Percentiles rank a stretch among this genome's conserved stretches.
Evolutionary conservation across 2,888 invertebrate species (phyloP).

Genomic region (Ophion costatus): DNA sequence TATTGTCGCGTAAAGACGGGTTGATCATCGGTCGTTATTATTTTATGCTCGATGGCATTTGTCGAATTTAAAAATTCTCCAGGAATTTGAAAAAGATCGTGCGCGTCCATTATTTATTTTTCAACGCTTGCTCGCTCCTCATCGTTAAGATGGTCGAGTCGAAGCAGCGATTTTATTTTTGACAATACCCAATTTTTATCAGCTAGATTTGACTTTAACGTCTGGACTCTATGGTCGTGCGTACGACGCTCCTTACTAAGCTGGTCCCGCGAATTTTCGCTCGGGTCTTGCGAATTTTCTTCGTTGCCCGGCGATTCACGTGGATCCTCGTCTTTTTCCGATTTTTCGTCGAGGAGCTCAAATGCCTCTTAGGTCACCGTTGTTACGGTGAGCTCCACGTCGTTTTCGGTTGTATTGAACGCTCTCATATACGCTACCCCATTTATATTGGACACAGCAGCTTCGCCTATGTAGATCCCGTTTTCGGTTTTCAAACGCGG

Average conservation of each 20-base stretch:
- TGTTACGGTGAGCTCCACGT: constrained; percentile 32
- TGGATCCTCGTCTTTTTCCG: neutral
- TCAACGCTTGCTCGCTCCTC: constrained; percentile 6
- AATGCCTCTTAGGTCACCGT: constrained; percentile 33
- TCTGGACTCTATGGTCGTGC: neutral
- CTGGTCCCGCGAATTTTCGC: neutral
- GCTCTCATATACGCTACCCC: constrained; percentile 36
- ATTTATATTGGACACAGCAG: constrained; percentile 9
- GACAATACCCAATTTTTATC: too few relatives aligned
- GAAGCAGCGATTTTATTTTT: constrained; percentile 18
- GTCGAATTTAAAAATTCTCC: constrained; percentile 22
- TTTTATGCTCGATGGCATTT: constrained; percentile 38
- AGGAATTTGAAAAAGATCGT: constrained; percentile 26
- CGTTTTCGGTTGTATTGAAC: constrained; percentile 22
- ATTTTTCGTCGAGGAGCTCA: constrained; percentile 2
- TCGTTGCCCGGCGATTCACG: neutral
- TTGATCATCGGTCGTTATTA: constrained; percentile 28
- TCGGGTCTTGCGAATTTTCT: neutral
- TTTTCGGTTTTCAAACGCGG: constrained; percentile 1
- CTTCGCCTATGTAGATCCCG: constrained; percentile 32
- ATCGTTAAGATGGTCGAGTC: constrained; percentile 39
- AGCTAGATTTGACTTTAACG: constrained; percentile 1
- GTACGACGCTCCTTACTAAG: too few relatives aligned
- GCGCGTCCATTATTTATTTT: neutral
- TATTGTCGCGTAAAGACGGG: constrained; percentile 36